Conservation (phyloP, 2,797 vertebrate species). For the Aselliscus stoliczkanus region DNA sequence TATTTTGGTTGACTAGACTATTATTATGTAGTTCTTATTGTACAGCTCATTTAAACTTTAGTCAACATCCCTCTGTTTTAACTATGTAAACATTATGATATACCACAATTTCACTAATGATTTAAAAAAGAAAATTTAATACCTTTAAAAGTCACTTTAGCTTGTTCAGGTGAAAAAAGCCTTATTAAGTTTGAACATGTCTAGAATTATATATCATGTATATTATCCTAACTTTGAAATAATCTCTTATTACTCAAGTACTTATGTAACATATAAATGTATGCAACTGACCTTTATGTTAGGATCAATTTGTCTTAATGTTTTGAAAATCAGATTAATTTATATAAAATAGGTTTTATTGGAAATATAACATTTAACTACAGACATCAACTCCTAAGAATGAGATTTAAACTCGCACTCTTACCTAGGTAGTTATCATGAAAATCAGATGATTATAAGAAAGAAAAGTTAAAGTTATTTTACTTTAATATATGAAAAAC, state of each 20-base stretch:
- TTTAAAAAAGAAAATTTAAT: background rate
- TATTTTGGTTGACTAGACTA: background rate
- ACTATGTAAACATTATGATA: background rate
- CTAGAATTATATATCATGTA: background rate
- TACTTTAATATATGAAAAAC: background rate
- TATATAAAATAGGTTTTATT: background rate
- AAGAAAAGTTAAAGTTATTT: background rate
- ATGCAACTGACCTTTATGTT: background rate
- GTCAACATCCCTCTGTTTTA: background rate
- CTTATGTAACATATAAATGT: background rate
- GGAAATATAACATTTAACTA: background rate
- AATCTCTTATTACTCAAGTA: background rate
- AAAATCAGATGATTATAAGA: background rate
- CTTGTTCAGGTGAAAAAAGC: background rate
- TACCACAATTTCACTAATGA: background rate
- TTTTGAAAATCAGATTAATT: background rate
- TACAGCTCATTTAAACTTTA: background rate
- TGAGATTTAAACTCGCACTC: background rate
- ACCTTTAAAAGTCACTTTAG: background rate
- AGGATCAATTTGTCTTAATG: background rate
- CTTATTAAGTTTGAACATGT: background rate
- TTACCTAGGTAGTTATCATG: background rate
- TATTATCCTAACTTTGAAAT: background rate
- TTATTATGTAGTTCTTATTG: background rate
- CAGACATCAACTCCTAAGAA: background rate